These are phyloP conservation scores for Acanthurus tractus DNA, from an alignment of 2,797 vertebrate species.

Conservation along the genomic window DNA sequence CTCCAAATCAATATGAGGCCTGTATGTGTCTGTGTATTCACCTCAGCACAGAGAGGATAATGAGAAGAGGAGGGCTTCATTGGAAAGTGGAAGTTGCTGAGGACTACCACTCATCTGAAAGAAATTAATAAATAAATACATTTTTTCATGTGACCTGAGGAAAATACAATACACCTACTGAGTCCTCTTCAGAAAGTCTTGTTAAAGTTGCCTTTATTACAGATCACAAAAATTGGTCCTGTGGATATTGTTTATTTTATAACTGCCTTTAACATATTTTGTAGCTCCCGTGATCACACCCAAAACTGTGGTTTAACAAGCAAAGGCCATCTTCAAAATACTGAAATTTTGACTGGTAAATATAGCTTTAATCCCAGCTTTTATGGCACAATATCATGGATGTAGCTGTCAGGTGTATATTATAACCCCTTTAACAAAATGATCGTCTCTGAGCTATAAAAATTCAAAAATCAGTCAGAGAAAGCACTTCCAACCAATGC, in stretches of 20 bases:
- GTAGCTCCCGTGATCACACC: background rate
- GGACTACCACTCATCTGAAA: conserved; percentile 18
- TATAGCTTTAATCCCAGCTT: too few relatives aligned
- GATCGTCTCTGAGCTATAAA: background rate
- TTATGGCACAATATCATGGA: background rate
- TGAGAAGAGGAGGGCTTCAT: conserved; percentile 60
- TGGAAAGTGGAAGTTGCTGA: conserved; percentile 38
- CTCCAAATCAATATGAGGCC: conserved; percentile 80
- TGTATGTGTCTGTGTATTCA: conserved; percentile 65
- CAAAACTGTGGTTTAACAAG: background rate
- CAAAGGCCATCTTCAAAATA: too few relatives aligned
- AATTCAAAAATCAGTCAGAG: background rate
- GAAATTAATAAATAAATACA: conserved; percentile 25
- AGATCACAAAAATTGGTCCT: background rate
- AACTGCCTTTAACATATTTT: background rate
- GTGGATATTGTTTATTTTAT: background rate
- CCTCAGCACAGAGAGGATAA: conserved; percentile 59
- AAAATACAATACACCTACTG: conserved; percentile 29
- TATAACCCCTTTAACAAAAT: background rate
- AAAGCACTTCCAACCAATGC: background rate
- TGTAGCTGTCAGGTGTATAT: background rate
- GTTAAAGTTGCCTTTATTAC: conserved; percentile 13
- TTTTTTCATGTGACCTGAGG: conserved; percentile 54
- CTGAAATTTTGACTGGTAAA: too few relatives aligned
- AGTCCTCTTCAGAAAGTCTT: conserved; percentile 20